Evolutionary conservation across 2,888 invertebrate genomes (phyloP), one percentile per base, ranked within the genome.

Genomic region (Diachrysia chrysitis): DNA sequence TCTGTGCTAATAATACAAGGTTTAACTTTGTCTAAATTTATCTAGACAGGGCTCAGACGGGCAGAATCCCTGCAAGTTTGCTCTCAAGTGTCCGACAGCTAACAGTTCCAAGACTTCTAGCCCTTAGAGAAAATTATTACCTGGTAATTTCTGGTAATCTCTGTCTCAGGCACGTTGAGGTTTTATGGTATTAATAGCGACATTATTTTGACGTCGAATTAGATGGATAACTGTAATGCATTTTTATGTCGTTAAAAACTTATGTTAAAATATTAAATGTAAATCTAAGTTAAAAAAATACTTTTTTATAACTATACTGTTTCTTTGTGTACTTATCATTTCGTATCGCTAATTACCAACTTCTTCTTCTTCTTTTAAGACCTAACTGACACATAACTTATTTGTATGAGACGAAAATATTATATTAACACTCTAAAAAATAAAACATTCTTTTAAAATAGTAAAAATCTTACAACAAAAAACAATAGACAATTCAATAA

Each of bases 51-150:
- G 6, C 23, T 5, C 19, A 56, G 77, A 58, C n/a, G n/a, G n/a
- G n/a, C 58, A 51, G 78, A 73, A 61, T n/a, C 55, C 55, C 42
- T 19, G 58, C 37, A 74, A 74, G 58, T 73, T 66, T 48, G 35
- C 37, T 7, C 37, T 7, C 42, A 54, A 19, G 57, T 63, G 37
- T 12, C n/a, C 48, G 78, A 53, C 75, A 68, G 69, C 29, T 51
- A 57, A 23, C 58, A 21, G 21, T 25, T 37, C 51, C 25, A 55
- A 59, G 58, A 25, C 21, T 23, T 73, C 42, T 68, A 63, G 69
- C 60, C 69, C 78, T 17, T 17, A 12, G 73, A 51, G 74, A 42
- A 59, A 2, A 23, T n/a, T 58, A 59, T 51, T 58, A 16, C 19
- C 51, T 73, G 59, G 74, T 61, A 58, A 74, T 68, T 59, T 67